These are phyloP conservation scores for Zaprionus nigranus DNA, from an alignment of 1,140 invertebrate genomes.

Conservation along the genomic window DNA sequence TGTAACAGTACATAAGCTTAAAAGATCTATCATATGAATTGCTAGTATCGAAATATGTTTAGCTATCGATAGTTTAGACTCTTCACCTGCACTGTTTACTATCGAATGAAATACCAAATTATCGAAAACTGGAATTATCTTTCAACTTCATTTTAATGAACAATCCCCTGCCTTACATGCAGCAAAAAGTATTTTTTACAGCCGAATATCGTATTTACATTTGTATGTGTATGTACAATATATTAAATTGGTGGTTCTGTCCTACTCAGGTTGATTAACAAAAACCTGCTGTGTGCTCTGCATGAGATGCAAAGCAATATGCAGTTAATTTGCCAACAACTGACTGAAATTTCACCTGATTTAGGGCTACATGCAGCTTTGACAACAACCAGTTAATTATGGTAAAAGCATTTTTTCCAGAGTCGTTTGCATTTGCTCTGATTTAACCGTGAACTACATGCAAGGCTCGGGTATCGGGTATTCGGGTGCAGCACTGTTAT, in stretches of 20 bases:
- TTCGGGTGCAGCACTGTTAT: conserved; percentile 23
- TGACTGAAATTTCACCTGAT: conserved; percentile 43
- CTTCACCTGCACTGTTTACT: neutral
- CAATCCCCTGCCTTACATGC: conserved; percentile 1
- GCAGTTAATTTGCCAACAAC: conserved; percentile 40
- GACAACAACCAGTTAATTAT: conserved; percentile 43
- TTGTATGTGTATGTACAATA: neutral
- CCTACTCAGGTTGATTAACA: conserved; percentile 43
- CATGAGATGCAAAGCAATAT: conserved; percentile 39
- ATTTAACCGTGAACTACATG: conserved; percentile 22
- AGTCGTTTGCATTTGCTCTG: conserved; percentile 35
- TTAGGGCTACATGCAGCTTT: neutral
- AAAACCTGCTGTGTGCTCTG: conserved; percentile 34
- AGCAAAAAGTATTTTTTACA: conserved; percentile 1
- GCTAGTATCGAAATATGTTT: neutral
- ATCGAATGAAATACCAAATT: neutral
- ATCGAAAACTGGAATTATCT: neutral
- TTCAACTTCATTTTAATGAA: neutral
- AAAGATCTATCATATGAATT: no score
- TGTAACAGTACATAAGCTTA: no score
- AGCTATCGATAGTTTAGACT: neutral
- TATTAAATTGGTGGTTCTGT: neutral
- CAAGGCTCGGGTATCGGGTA: conserved; percentile 4
- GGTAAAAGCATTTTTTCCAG: conserved; percentile 39
- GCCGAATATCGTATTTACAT: neutral